Evolutionary conservation across 2,888 invertebrate species (phyloP), one percentile per base, ranked within the genome.

Genomic region (Caenorhabditis sinica): DNA sequence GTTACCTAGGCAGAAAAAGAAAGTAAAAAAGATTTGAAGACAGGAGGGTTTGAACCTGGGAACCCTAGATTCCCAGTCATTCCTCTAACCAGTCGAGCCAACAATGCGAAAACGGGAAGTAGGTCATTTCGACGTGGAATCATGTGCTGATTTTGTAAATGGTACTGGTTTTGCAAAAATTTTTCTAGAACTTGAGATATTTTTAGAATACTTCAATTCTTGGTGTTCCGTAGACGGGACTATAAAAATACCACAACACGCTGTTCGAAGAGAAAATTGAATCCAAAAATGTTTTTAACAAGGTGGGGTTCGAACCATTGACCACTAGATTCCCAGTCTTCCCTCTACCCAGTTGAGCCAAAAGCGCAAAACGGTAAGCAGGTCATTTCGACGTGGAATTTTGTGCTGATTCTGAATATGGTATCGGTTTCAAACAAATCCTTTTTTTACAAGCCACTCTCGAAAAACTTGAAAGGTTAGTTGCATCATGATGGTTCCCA

Each of bases 71-170:
- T 20, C 2, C 20, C 20, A 28, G 58, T 58, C 58, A 58, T 4
- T 13, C 30, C 45, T 49, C 49, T 49, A 49, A 17, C 49, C 49
- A 49, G n/a, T n/a, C n/a, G 49, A 49, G 49, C 49, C 49, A 49
- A n/a, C 13, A 20, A 49, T 36, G 36, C 36, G 36, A 36, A 36
- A 36, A 36, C 36, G 36, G 36, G 4, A 36, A 25, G 43, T 33
- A 20, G 23, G 20, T 20, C 20, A n/a, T 43, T 63, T 43, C 63
- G 43, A 36, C 11, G 30, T n/a, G 11, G 33, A 33, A 61, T 61
- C 2, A 6, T 56, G n/a, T 33, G 30, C 36, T 61, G 61, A 61
- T 33, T 61, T 11, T 36, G 11, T 5, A 36, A 36, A 40, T 40
- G n/a, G n/a, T n/a, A n/a, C 33, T 33, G 8, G 5, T 33, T 33